Evolutionary conservation across 2,888 invertebrate genomes (phyloP), one percentile per base, ranked within the genome.

Genomic region (Sinotaia quadrata): DNA sequence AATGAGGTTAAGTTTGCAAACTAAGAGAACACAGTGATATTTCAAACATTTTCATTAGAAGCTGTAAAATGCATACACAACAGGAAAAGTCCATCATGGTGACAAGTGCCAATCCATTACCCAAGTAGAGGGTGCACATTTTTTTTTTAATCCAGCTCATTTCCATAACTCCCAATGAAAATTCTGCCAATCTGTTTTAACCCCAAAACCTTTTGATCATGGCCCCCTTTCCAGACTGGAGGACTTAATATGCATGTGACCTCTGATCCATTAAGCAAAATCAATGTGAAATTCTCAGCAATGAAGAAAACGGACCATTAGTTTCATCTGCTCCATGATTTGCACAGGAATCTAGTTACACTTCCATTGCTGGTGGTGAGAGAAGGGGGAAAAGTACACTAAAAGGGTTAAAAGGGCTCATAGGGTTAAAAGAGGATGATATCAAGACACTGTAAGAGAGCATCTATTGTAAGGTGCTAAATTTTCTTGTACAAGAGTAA

Each of bases 261-360:
- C 63, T 29, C 21, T 63, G 63, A 63, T 33, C 52, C 52, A n/a
- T 2, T 27, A 27, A 29, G 31, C 29, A 34, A 34, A 31, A 63
- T 63, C 37, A 52, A 63, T n/a, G 54, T 12, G n/a, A 37, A 36
- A 18, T 7, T 31, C 3, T 4, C 21, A 63, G 18, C 21, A 2
- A n/a, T 15, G 29, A n/a, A 24, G 63, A 27, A 31, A 21, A n/a
- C n/a, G 21, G 24, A 44, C 37, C 12, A 56, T 33, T 44, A 44
- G 60, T 44, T 60, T 60, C 41, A 60, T 41, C 47, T 41, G 60
- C 10, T 27, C 24, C 18, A 47, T 44, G 44, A 60, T 60, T 47
- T 44, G 47, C 47, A 41, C 58, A 58, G 36, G 21, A 58, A 18
- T 5, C n/a, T 36, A 27, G 21, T 21, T 37, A 27, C n/a, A n/a